Evolutionary conservation across 2,113 vertebrate species (phyloP).

Genomic region (Lycaon pictus): DNA sequence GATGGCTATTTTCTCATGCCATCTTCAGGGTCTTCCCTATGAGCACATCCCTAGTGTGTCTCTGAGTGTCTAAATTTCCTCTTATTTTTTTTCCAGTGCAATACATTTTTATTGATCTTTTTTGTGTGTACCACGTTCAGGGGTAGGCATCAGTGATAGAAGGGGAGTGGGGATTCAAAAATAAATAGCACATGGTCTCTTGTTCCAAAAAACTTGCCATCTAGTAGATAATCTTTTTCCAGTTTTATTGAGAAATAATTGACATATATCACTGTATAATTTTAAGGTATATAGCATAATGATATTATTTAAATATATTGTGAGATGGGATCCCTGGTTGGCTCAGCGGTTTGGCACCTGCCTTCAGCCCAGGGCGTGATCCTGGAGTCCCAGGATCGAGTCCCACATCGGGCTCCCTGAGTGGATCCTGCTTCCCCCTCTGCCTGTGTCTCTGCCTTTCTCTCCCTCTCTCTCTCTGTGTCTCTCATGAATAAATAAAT

Average conservation of each 20-base stretch:
- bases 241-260: neutral
- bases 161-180: neutral
- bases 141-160: neutral
- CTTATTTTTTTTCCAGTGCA: neutral
- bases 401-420: too few species aligned
- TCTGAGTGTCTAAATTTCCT: neutral
- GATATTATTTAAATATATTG: neutral
- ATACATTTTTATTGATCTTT: neutral
- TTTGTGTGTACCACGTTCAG: neutral
- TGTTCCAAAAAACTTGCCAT: neutral
- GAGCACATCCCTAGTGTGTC: neutral
- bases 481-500: too few species aligned
- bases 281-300: neutral
- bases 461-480: too few species aligned
- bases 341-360: too few species aligned
- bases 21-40: neutral
- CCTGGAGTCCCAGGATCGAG: too few species aligned
- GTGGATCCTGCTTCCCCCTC: too few species aligned
- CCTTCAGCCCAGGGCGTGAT: too few species aligned
- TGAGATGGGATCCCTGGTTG: neutral
- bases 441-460: too few species aligned
- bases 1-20: neutral
- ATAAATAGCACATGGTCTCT: neutral
- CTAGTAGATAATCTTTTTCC: neutral
- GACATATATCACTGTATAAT: neutral